Conservation (phyloP, 2,113 vertebrate genomes). For the Corythoichthys intestinalis region DNA sequence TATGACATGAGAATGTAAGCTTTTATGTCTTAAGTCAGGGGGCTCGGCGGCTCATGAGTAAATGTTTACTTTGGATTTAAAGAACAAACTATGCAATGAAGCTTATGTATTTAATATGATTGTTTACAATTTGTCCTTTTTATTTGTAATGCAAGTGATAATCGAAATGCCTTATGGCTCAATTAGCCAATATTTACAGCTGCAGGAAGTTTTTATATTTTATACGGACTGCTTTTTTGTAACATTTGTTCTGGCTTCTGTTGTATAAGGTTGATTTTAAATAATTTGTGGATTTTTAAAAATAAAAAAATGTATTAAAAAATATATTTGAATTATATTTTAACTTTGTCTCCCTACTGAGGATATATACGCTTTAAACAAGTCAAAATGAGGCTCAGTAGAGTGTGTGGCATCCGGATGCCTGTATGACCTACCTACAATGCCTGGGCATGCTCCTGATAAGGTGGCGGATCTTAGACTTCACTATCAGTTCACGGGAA, state of each 20-base stretch:
- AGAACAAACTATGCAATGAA: constrained; percentile 12
- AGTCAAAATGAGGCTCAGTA: no score
- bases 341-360: not conserved
- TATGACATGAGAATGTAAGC: not conserved
- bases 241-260: not conserved
- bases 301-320: not conserved
- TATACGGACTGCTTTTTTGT: constrained; percentile 5
- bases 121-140: constrained; percentile 35
- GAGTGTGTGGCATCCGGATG: no score
- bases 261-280: constrained; percentile 16
- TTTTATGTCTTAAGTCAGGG: not conserved
- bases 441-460: no score
- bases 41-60: not conserved
- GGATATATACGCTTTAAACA: not conserved
- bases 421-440: no score
- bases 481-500: no score
- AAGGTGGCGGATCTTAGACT: no score
- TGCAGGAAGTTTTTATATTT: constrained; percentile 15
- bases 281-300: not conserved
- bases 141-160: constrained; percentile 38
- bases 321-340: not conserved
- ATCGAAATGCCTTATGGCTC: constrained; percentile 33
- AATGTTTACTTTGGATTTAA: constrained; percentile 37
- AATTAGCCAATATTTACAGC: constrained; percentile 47
- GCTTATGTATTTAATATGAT: constrained; percentile 19